Base-by-base conservation (phyloP, 2,888 invertebrate species). In the Cerastis rubricosa region DNA sequence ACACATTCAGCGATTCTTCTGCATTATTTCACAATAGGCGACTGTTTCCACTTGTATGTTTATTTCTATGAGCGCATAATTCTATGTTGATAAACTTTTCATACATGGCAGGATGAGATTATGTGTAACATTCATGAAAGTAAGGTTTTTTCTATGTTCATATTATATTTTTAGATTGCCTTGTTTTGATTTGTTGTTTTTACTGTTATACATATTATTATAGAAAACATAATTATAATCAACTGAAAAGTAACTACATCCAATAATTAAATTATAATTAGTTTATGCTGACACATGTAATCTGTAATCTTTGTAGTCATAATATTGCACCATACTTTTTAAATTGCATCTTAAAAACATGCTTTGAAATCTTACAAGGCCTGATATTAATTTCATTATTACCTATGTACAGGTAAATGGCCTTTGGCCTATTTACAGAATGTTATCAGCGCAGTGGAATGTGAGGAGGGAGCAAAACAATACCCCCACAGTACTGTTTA, bases 1-100 rank as follows among this genome's bases (percentile, higher is more conserved):
- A 73, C 78, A 83, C 71, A 78, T 66, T 78, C 74, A 83, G 61
- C 67, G 64, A 77, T 84, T 86, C 65, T 81, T 73, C 77, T 82
- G 71, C 81, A 66, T 64, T 79, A 73, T 29, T 78, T 76, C 78
- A 80, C 76, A 84, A 64, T 70, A 84, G 64, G 29, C 63, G 29
- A 71, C 64, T 70, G 35, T 47, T 71, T 59, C 54, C 40, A 51
- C 29, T 73, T 51, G 29, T 66, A 68, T 74, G 3, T 54, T 59
- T 29, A 69, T 65, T 22, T 40, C 5, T 59, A 66, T 22, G 29
- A 45, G 45, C 71, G 17, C 25, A 43, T 54, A 71, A 8, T 51
- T 64, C 19, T 43, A 63, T 68, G 64, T 54, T 64, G 59, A 74
- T 64, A 72, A 72, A 78, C 69, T 78, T 78, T 72, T 83, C 49